Evolutionary conservation across 2,888 invertebrate species (phyloP).

Genomic region (Cosmopolites sordidus): DNA sequence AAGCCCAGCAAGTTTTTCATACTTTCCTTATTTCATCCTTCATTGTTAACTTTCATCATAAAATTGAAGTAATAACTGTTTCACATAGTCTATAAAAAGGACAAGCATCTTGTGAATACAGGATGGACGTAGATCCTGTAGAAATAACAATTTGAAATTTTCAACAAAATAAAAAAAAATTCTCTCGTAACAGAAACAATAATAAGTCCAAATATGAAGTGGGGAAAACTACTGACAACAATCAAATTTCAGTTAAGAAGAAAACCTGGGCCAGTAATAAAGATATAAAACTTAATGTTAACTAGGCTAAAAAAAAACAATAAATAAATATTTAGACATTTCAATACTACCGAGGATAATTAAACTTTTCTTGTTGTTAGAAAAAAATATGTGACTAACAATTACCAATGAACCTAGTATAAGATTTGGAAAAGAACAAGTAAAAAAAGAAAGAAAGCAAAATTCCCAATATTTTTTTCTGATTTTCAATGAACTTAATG

Average conservation of each 20-base stretch:
- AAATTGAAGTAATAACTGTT: no score
- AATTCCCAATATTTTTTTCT: no score
- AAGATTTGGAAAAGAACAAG: background rate
- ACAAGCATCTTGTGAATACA: no score
- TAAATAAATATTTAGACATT: background rate
- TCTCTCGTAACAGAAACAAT: slow-evolving; percentile 10
- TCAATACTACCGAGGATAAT: background rate
- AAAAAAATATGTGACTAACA: background rate
- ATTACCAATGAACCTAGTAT: no score
- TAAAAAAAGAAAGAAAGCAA: background rate
- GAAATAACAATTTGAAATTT: slow-evolving; percentile 15
- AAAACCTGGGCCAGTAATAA: background rate
- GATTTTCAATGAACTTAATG: no score
- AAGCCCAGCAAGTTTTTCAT: background rate
- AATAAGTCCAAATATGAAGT: background rate
- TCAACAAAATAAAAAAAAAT: slow-evolving; percentile 14
- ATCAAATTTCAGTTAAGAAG: no score
- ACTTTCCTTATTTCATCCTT: no score
- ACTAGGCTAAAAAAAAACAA: background rate
- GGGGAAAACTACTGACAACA: background rate
- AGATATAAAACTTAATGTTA: slow-evolving; percentile 2
- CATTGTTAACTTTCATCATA: no score
- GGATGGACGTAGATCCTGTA: slow-evolving; percentile 4
- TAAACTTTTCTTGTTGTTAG: background rate
- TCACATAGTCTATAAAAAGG: no score